Base-by-base conservation (phyloP, 2,888 invertebrate species). In the Volucella bombylans region DNA sequence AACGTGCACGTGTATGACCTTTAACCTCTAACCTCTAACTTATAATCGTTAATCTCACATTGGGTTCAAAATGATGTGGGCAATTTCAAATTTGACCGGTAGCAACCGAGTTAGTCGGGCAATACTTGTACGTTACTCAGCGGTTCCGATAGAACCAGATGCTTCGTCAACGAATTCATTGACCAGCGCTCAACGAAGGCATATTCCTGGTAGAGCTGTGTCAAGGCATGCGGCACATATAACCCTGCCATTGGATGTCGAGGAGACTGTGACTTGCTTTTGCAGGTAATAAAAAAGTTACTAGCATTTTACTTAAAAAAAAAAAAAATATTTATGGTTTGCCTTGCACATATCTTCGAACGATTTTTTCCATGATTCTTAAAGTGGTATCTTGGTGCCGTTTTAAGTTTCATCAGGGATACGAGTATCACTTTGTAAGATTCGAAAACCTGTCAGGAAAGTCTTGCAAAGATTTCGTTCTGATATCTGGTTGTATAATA, bases 251-350 rank as follows among this genome's bases (percentile, higher is more conserved):
- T 90, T 94, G 88, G 95, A 95, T 90, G 94, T 95, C 87, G 94
- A 94, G 89, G 93, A 94, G 88, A 95, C 95, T 82, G 95, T 96
- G 91, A 95, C 95, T 89, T 96, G 96, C 91, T 96, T 96, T 92
- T 96, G 96, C 94, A 95, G 96, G 96, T 96, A 93, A 69, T 9
- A 1, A 45, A 8, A 11, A 31, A 12, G 54, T 23, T 12, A 4
- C 38, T 12, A 31, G 31, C 6, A 18, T 18, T 31, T 31, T 38
- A 31, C 10, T 31, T 14, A 10, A 3, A 52, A 4, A 18, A 18
- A 18, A 18, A 18, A 18, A 18, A 18, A 2, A 18, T 1, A n/a
- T n/a, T 10, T 14, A 2, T 18, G 10, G 9, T 52, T 52, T 52
- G 4, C 10, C 11, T 52, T 23, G 23, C 3, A 23, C 23, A 23